A percentile compares a stretch with the other conserved stretches of the same genome.
Evolutionary conservation across 2,797 vertebrate genomes (phyloP).

Genomic region (Oceanodroma leucorhoa): DNA sequence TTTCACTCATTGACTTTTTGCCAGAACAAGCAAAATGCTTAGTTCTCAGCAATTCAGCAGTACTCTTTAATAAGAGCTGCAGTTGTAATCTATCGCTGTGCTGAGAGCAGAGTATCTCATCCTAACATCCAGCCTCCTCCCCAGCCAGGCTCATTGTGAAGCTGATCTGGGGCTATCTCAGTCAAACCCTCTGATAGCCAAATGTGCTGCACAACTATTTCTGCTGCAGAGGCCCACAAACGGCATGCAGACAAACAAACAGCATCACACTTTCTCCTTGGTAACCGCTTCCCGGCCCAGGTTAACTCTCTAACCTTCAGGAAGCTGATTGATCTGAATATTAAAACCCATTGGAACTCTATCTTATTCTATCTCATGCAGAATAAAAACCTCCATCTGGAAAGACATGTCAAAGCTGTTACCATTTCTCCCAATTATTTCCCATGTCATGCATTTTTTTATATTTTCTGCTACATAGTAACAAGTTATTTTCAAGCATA

Average conservation of each 20-base stretch:
- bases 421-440: background rate
- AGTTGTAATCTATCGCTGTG: background rate
- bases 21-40: conserved; percentile 27
- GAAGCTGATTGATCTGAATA: background rate
- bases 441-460: background rate
- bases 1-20: conserved; percentile 58
- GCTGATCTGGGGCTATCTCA: background rate
- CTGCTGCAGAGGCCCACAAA: background rate
- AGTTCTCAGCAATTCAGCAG: conserved; percentile 6
- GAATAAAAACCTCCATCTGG: background rate
- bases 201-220: background rate
- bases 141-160: background rate
- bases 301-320: background rate
- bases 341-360: background rate
- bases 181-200: background rate
- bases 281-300: background rate
- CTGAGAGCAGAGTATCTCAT: background rate
- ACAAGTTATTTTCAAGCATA: background rate
- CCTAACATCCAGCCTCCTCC: background rate
- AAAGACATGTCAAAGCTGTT: background rate
- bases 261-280: background rate
- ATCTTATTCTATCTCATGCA: background rate
- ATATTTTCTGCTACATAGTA: background rate
- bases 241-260: background rate
- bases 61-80: background rate